Evolutionary conservation across 2,888 invertebrate species (phyloP), one percentile per base, ranked within the genome.

Genomic region (Plutella xylostella): DNA sequence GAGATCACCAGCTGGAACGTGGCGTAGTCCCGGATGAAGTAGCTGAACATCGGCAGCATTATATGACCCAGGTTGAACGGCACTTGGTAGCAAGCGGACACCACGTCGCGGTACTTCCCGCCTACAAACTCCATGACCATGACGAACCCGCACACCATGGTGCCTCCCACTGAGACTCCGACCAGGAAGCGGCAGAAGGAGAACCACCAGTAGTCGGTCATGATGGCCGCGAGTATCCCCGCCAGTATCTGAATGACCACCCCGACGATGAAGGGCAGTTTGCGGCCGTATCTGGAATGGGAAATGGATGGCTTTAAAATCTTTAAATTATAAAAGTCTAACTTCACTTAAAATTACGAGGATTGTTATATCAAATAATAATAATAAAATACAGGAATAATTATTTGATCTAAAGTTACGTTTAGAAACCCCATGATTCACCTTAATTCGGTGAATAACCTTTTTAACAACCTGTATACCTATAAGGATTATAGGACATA

Each of bases 151-250:
- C 61, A 70, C 28, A 92, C 90, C 92, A 94, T 94, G 0, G 91
- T 91, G 14, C 94, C 94, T 39, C 93, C 93, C 1, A 92, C 92
- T 1, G 92, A 90, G 53, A 89, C 71, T 2, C 92, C 93, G 7
- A 89, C 85, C 9, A 92, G 58, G 59, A 93, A 90, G 49, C 93
- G 60, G 42, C 91, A 72, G 1, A 90, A 53, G 14, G 92, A 86
- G 59, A 93, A 92, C 1, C 67, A 55, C 83, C 80, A 82, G 48
- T 58, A 85, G 42, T 87, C 88, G 0, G 91, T 89, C 1, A 89
- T 86, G 46, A 88, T 80, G 0, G 92, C 90, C 3, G 92, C 89
- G 0, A 79, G 77, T 17, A 90, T 79, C 21, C 94, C 93, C 43
- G 88, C 85, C 11, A 85, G 55, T 12, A 92, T 75, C 77, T 94